Base-by-base conservation (phyloP, 2,797 vertebrate genomes). In the Alca torda region DNA sequence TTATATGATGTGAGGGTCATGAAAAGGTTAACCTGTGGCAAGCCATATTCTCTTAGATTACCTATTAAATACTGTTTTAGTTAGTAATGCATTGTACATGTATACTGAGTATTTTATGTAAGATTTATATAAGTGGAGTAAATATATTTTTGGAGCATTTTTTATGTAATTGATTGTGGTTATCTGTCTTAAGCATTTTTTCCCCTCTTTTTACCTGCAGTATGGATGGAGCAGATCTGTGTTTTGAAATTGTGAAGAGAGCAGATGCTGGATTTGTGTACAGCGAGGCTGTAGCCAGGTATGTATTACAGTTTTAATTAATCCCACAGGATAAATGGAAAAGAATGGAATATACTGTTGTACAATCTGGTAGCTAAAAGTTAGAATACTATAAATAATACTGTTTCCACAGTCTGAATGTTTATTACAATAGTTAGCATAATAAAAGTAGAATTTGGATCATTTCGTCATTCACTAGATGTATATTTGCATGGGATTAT, bases 281-380 rank as follows among this genome's bases (percentile, higher is more conserved):
- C 99, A 99, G 99, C 12, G 99, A 99, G 98, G 99, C 99, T 28
- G 99, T 99, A 95, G 99, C 99, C 98, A 99, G 99, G 99, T 99
- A 98, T 92, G 97, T 98, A 86, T 93, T 95, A 37, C 76, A 35
- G 90, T 91, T 96, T 84, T 91, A 85, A 83, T 67, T 84, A 92
- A 88, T 96, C 23, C 60, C 41, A 60, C 25, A 30, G 76, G 76
- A 48, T 92, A 93, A 84, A 83, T 84, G 61, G 74, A 53, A 92
- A 83, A 72, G 12, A 92, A 73, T 63, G 61, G 15, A 94, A 54
- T 90, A 80, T 50, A 24, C 28, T 90, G 30, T 69, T 78, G 56
- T 73, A 65, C n/a, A 41, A 24, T 73, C 63, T 90, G 70, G 56
- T 96, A 63, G 21, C 33, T 77, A 37, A 74, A 84, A 74, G 21